Base-by-base conservation (phyloP, 2,113 vertebrate genomes). In the Dipodomys spectabilis region DNA sequence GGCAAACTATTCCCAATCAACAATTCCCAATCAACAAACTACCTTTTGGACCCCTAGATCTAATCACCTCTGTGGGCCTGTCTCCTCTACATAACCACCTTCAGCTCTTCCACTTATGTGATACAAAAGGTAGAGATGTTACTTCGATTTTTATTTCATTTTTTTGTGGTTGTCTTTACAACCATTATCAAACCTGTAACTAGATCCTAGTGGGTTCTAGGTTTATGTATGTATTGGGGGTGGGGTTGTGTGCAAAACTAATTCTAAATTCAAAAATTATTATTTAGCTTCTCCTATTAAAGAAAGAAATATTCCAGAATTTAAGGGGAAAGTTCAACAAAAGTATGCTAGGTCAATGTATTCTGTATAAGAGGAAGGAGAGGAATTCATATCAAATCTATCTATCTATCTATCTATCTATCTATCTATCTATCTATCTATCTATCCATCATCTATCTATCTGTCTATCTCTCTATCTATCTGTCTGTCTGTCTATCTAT, bases 1-100 rank as follows among this genome's bases (percentile, higher is more conserved):
- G 74, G 10, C 82, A n/a, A 93, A 82, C 77, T 86, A 93, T 82
- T 28, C 9, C 84, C 45, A 90, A 74, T 1, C 19, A 82, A 32
- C 89, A 90, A 93, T 82, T 28, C 9, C 84, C 45, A 90, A 74
- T 1, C 19, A 82, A 32, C 79, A 25, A 35, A 73, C 67, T 35
- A 0, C 39, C 65, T 81, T 95, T 82, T 6, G 39, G 57, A 94
- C 27, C 45, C 82, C 53, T 57, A 18, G 8, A 49, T 57, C 4
- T 57, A 57, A 2, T 90, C 5, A 9, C 5, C 23, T 11, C 3
- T 7, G 15, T 45, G 85, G 93, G 23, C 23, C 35, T 20, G 1
- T 49, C 22, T 93, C 67, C 49, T 95, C 91, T 96, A 15, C 69
- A 82, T 87, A 84, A 20, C 20, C 25, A 62, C 82, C 83, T 83